Base-by-base conservation (phyloP, 2,888 invertebrate species). In the Scaptomyza flava region DNA sequence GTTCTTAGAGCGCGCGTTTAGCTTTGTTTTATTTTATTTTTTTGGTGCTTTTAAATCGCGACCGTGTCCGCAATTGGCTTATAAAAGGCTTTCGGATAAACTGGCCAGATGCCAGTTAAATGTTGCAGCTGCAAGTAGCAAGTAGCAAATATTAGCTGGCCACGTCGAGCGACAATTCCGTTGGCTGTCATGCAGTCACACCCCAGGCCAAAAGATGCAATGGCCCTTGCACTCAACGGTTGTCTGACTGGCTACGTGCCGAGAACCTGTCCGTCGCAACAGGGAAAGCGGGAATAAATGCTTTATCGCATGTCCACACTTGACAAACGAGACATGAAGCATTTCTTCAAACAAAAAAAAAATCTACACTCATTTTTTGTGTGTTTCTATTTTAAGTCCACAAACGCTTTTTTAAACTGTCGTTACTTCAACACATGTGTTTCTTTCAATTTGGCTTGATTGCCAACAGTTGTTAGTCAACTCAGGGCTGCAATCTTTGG, bases 51-150 rank as follows among this genome's bases (percentile, higher is more conserved):
- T 54, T 42, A 46, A 57, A 60, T 63, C 42, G 46, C 52, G 34
- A 45, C 17, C 48, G n/a, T 58, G 14, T 58, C 56, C 56, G 53
- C 64, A 79, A 74, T 67, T 71, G 77, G 68, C 65, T 76, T 75
- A 56, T 62, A 71, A 64, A 71, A 62, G 48, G 59, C 63, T 64
- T 54, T 45, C 31, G 72, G 58, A 51, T 38, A 38, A 57, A 46
- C 77, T 72, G 72, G 77, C 80, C 72, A 63, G 42, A 38, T 76
- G 79, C 79, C 79, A 77, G 76, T 79, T 58, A 57, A 64, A 64
- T 79, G 79, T 61, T 57, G 54, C 56, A 45, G 23, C 46, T 68
- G 46, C 42, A 53, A 41, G 17, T 41, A 7, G 41, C 41, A 41
- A 41, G 17, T 17, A 5, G 14, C 38, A 38, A 38, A 38, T 38